Evolutionary conservation across 2,888 invertebrate species (phyloP).

Genomic region (Diploptera punctata): DNA sequence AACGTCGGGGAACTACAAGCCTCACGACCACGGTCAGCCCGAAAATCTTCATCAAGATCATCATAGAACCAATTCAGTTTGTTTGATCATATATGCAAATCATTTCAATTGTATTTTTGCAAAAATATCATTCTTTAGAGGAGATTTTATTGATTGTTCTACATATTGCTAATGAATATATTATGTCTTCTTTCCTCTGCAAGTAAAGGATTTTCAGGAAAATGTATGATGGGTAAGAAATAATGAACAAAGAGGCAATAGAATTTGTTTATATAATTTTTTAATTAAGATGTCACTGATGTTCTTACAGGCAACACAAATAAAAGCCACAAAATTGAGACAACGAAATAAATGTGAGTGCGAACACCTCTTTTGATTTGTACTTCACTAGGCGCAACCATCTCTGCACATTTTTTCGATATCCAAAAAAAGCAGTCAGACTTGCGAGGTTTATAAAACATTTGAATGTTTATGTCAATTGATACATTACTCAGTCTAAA

Average conservation of each 20-base stretch:
- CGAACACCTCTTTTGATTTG: constrained; percentile 31
- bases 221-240: background rate
- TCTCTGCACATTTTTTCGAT: constrained; percentile 21
- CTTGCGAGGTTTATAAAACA: constrained; percentile 26
- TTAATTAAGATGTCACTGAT: constrained; percentile 30
- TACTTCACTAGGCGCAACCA: constrained; percentile 30
- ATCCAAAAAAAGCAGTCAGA: constrained; percentile 29
- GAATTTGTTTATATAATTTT: constrained; percentile 14
- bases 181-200: no score
- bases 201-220: no score
- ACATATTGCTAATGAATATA: no score
- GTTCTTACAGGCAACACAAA: constrained; percentile 29
- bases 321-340: constrained; percentile 23
- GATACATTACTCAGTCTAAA: background rate
- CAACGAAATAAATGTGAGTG: constrained; percentile 27
- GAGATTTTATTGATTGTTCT: no score
- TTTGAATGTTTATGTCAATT: constrained; percentile 2
- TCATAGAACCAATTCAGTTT: no score
- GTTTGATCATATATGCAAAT: no score
- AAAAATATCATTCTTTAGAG: no score
- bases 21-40: no score
- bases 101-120: no score
- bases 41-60: no score
- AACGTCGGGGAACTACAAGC: no score
- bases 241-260: background rate